Percentiles rank a stretch among this genome's conserved stretches.
phyloP scores from a whole-genome alignment of 2,888 invertebrate species.

The Andrena bicolor region DNA sequence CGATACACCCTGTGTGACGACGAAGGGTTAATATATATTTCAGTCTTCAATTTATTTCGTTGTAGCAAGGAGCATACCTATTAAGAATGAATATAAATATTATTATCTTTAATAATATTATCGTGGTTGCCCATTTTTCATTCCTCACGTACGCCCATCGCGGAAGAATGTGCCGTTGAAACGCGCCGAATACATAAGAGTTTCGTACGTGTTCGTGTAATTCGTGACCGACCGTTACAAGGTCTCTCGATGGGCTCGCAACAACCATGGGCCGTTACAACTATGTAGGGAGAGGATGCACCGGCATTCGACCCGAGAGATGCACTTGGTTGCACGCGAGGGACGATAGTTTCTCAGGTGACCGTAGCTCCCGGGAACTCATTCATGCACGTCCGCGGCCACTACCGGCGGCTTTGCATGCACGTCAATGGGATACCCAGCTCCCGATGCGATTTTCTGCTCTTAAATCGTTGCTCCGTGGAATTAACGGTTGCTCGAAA shows the following conservation, averaged over 20 bases:
- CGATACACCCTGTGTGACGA: too few species aligned
- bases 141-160: neutral
- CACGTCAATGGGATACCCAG: conserved; percentile 76
- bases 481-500: neutral
- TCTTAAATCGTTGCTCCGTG: conserved; percentile 11
- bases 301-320: conserved; percentile 68
- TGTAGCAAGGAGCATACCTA: too few species aligned
- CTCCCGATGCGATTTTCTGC: conserved; percentile 64
- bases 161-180: neutral
- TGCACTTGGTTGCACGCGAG: conserved; percentile 63
- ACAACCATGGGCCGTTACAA: conserved; percentile 65
- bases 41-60: too few species aligned
- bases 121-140: neutral
- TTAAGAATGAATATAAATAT: too few species aligned
- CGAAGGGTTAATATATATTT: too few species aligned
- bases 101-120: too few species aligned
- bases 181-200: conserved; percentile 26
- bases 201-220: conserved; percentile 54
- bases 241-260: conserved; percentile 59
- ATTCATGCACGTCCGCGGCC: conserved; percentile 69
- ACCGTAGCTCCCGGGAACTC: conserved; percentile 69
- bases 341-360: conserved; percentile 75
- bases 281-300: conserved; percentile 65
- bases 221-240: conserved; percentile 73
- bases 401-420: conserved; percentile 72